Percentiles rank a stretch among this genome's conserved stretches.
These are phyloP conservation scores for Argentina silus DNA, from an alignment of 2,797 vertebrate genomes.

Conservation along the genomic window DNA sequence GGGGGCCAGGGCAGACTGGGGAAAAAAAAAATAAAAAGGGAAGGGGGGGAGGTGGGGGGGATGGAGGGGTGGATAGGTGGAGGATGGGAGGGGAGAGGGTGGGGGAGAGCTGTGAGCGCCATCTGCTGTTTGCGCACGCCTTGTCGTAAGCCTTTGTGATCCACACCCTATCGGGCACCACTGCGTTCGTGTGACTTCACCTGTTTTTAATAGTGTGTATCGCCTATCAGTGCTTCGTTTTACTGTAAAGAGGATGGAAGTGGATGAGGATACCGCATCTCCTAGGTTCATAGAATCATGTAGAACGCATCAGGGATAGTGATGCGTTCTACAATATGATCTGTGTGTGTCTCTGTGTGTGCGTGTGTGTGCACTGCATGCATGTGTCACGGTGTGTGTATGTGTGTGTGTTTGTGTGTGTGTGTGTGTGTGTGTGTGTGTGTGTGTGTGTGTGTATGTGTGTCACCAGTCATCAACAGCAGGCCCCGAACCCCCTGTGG, in stretches of 20 bases:
- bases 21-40: constrained; percentile 27
- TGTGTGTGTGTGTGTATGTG: constrained; percentile 15
- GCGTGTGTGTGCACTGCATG: too few relatives aligned
- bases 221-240: too few relatives aligned
- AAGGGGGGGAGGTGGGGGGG: background rate
- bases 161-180: background rate
- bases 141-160: too few relatives aligned
- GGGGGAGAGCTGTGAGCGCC: constrained; percentile 34
- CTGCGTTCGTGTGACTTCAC: too few relatives aligned
- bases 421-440: constrained; percentile 13
- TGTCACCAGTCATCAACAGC: constrained; percentile 53
- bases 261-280: background rate
- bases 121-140: constrained; percentile 34
- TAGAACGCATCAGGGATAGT: too few relatives aligned
- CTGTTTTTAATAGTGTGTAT: too few relatives aligned
- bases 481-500: constrained; percentile 48
- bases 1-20: constrained; percentile 7
- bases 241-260: background rate
- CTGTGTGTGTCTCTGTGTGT: background rate
- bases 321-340: background rate
- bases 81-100: background rate
- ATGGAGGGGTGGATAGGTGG: background rate
- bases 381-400: too few relatives aligned
- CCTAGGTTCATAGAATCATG: constrained; percentile 2
- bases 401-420: too few relatives aligned